Conservation (phyloP, 30 jellyfish, hydroid and myxozoan species). For the Hydractinia symbiolongicarpus region DNA sequence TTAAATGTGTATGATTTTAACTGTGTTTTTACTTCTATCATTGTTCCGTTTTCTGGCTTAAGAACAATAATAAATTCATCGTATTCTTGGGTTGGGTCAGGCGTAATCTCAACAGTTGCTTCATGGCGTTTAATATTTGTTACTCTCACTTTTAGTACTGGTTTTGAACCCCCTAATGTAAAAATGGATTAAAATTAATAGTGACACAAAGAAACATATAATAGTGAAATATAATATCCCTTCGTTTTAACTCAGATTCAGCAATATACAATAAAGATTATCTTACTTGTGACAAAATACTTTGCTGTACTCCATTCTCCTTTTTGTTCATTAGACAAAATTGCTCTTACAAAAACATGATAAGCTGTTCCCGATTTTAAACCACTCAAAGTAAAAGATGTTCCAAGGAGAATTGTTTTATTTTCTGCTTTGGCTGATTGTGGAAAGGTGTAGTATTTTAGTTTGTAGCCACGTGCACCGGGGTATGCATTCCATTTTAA, state of each 20-base stretch:
- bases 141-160: not conserved
- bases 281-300: slow-evolving; percentile 7
- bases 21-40: not conserved
- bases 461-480: not conserved
- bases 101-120: not conserved
- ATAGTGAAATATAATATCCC: not conserved
- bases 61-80: not conserved
- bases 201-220: too few relatives aligned
- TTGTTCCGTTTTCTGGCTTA: not conserved
- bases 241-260: not conserved
- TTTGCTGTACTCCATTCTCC: not conserved
- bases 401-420: not conserved
- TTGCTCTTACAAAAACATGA: not conserved
- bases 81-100: not conserved
- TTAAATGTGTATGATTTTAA: not conserved
- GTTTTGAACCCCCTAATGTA: not conserved
- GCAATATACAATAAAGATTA: not conserved
- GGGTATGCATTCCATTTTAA: not conserved
- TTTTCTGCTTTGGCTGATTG: not conserved
- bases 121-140: not conserved
- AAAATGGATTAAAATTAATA: not conserved
- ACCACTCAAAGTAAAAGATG: not conserved
- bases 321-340: not conserved
- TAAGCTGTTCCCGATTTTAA: slow-evolving; percentile 13
- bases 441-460: not conserved